Conservation (phyloP, 2,113 vertebrate genomes). For the Callospermophilus lateralis region DNA sequence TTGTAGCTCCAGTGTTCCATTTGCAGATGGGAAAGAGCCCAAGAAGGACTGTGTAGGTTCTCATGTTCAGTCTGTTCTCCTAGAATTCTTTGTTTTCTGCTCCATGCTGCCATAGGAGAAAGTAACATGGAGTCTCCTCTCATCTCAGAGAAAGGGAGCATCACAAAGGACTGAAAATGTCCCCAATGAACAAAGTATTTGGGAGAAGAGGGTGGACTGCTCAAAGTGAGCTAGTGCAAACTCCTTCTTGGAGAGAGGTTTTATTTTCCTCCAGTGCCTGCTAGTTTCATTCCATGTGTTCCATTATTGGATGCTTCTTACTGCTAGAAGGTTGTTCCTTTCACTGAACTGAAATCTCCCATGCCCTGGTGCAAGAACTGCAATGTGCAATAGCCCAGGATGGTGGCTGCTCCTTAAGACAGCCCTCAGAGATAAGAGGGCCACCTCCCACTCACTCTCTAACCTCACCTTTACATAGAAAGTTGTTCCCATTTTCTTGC, state of each 20-base stretch:
- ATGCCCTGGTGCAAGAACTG: neutral
- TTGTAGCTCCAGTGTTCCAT: neutral
- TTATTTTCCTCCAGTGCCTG: neutral
- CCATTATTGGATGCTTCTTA: neutral
- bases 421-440: neutral
- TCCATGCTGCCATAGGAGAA: neutral
- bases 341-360: neutral
- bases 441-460: neutral
- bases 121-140: neutral
- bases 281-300: neutral
- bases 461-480: too few relatives aligned
- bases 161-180: neutral
- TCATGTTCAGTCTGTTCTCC: neutral
- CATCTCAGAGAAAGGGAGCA: neutral
- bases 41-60: neutral
- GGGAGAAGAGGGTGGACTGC: too few relatives aligned
- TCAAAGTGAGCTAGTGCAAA: neutral
- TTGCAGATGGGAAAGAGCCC: neutral
- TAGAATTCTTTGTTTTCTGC: conserved; percentile 13
- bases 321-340: neutral
- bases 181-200: neutral
- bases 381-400: neutral
- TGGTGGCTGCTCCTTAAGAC: neutral
- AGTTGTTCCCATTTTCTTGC: neutral
- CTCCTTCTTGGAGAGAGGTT: neutral